phyloP scores from a whole-genome alignment of 2,888 invertebrate species.

The Platycheirus rosarum region DNA sequence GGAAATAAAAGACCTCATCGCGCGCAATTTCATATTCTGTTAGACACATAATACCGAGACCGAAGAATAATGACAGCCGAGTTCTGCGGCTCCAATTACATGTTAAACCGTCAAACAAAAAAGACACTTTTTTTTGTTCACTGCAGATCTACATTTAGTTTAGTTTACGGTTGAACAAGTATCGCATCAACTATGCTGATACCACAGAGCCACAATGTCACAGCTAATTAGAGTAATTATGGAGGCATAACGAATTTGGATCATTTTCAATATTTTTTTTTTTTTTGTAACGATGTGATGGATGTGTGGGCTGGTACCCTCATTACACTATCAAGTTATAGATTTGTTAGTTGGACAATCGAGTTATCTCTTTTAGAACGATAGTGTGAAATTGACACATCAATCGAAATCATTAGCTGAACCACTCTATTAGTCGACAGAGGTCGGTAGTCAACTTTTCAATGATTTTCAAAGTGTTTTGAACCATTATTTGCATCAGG shows the following conservation, averaged over 20 bases:
- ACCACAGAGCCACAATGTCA: conserved; percentile 31
- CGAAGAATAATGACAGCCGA: no score
- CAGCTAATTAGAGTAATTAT: conserved; percentile 49
- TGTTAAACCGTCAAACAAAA: no score
- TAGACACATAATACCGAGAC: no score
- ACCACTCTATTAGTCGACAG: conserved; percentile 11
- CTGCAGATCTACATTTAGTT: no score
- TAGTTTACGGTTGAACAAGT: no score
- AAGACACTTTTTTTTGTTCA: no score
- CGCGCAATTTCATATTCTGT: no score
- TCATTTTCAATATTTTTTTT: conserved; percentile 28
- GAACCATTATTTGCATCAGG: background rate
- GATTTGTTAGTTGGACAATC: conserved; percentile 1
- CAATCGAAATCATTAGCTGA: conserved; percentile 6
- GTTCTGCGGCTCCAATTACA: no score
- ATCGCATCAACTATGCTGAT: background rate
- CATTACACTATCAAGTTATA: no score
- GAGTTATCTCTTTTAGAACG: background rate
- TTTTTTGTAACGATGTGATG: background rate
- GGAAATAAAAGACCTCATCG: no score
- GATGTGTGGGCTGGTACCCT: background rate
- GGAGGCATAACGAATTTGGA: conserved; percentile 36
- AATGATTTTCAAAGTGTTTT: no score
- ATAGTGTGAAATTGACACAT: conserved; percentile 24
- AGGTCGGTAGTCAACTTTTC: conserved; percentile 4